Percentiles rank a stretch among this genome's conserved stretches.
Conservation (phyloP, 2,113 vertebrate species). For the Dipodomys spectabilis region DNA sequence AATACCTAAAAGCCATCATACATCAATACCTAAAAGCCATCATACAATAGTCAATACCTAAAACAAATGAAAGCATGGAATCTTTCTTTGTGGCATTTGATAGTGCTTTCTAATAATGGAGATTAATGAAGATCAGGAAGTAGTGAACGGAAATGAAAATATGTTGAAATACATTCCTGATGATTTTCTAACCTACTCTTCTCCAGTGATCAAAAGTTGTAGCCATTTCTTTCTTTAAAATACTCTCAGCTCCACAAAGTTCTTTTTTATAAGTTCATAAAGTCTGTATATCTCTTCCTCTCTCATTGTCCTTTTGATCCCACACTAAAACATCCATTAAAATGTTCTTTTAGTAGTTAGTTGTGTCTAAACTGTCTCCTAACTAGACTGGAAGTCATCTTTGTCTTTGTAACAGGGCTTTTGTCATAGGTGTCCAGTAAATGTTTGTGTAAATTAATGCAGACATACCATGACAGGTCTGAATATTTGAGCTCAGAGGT, state of each 20-base stretch:
- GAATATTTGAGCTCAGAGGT: background rate
- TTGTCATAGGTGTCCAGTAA: background rate
- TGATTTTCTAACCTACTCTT: background rate
- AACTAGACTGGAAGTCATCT: background rate
- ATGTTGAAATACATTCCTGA: background rate
- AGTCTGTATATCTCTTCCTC: background rate
- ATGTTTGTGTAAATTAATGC: background rate
- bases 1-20: too few relatives aligned
- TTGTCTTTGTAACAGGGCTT: background rate
- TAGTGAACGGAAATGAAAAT: background rate
- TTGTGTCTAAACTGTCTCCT: background rate
- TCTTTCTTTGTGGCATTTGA: background rate
- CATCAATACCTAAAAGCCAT: background rate
- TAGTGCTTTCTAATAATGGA: background rate
- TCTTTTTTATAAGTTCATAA: conserved; percentile 1
- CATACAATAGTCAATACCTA: background rate
- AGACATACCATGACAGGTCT: background rate
- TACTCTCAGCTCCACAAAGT: background rate
- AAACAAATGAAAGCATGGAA: background rate
- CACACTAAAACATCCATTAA: background rate
- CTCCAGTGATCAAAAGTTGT: background rate
- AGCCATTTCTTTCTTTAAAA: conserved; percentile 1
- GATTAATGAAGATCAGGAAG: background rate
- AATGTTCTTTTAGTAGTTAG: background rate
- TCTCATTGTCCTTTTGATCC: background rate